Evolutionary conservation across 2,888 invertebrate species (phyloP).

Genomic region (Plebejus argus): DNA sequence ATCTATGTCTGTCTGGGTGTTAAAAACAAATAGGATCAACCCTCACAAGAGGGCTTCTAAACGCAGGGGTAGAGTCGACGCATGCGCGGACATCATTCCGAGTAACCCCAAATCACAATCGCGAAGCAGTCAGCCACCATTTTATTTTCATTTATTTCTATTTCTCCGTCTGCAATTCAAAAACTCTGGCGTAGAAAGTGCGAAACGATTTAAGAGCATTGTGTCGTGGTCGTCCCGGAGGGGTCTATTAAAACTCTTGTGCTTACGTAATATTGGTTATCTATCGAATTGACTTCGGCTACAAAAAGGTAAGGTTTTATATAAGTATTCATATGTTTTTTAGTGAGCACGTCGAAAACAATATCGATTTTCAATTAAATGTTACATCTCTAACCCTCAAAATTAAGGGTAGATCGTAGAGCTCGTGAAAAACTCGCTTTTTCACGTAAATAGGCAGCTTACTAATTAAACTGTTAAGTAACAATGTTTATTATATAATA

Average conservation of each 20-base stretch:
- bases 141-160: slow-evolving; percentile 63
- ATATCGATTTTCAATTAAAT: slow-evolving; percentile 29
- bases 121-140: slow-evolving; percentile 59
- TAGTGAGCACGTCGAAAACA: slow-evolving; percentile 15
- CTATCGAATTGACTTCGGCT: slow-evolving; percentile 41
- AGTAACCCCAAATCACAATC: slow-evolving; percentile 60
- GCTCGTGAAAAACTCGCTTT: background rate
- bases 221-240: background rate
- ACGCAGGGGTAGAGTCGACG: slow-evolving; percentile 59
- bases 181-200: slow-evolving; percentile 15
- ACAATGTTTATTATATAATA: background rate
- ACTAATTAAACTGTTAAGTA: background rate
- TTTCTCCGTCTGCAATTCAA: slow-evolving; percentile 44
- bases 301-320: slow-evolving; percentile 47
- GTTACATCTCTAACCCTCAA: background rate
- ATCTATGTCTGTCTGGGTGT: background rate
- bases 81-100: slow-evolving; percentile 55
- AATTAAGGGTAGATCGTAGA: background rate
- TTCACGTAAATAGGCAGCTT: background rate
- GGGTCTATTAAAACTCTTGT: slow-evolving; percentile 36
- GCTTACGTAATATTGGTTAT: slow-evolving; percentile 57
- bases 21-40: slow-evolving; percentile 21
- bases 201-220: background rate
- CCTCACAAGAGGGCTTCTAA: slow-evolving; percentile 46
- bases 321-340: slow-evolving; percentile 22